Evolutionary conservation across 2,888 invertebrate species (phyloP), one percentile per base, ranked within the genome.

Genomic region (Acholoe squamosa): DNA sequence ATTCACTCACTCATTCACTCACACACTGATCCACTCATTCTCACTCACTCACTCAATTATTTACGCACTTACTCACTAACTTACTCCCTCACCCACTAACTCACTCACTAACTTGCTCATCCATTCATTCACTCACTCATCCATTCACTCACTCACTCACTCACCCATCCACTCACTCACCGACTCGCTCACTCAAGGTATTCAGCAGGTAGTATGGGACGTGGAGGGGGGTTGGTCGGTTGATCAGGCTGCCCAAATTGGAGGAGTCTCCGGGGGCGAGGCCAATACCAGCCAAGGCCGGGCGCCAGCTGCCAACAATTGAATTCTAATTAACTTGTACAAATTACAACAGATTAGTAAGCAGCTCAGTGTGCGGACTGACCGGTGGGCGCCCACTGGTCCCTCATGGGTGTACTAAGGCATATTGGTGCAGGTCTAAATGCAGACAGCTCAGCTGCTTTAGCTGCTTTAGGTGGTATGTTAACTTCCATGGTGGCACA

Each of bases 291-390:
- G 86, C n/a, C 86, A 12, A 25, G 0, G 5, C 12, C 31, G 3
- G 86, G 86, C 54, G 54, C 52, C 86, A 86, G 86, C 86, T 86
- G 86, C 54, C 56, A 52, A 56, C 86, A 86, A 86, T 86, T 86
- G 86, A 86, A 86, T 86, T 54, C 86, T 56, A 86, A 86, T 86
- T 86, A 86, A 86, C 86, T 54, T 56, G 54, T 86, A 86, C 86
- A 56, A 86, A 54, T 54, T 86, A 56, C 54, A 86, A 19, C 14
- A 86, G 86, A 86, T 86, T 54, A 86, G 86, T 54, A 86, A 86
- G 86, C 54, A n/a, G 80, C 34, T 12, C 33, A 43, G 34, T 43
- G 34, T 33, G 34, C 80, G 0, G 80, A 43, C 80, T 33, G 80
- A 43, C 80, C 80, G 14, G 34, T 43, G 33, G 25, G 71, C n/a